Evolutionary conservation across 2,888 invertebrate species (phyloP).

Genomic region (Napeogenes sylphis): DNA sequence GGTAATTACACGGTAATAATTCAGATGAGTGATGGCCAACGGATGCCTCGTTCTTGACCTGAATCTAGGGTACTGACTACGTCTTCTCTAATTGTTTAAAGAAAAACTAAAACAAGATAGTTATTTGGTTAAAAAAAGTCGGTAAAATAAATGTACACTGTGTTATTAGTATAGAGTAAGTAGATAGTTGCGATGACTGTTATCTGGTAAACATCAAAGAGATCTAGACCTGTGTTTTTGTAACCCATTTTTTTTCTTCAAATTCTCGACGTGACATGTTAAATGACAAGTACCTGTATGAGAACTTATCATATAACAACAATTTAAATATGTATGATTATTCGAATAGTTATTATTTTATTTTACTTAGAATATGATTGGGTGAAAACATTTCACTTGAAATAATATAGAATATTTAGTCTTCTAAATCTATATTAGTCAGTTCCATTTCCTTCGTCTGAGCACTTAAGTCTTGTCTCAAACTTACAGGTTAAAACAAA

Average conservation of each 20-base stretch:
- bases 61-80: conserved; percentile 1
- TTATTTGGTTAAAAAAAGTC: not conserved
- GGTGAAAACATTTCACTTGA: too few species aligned
- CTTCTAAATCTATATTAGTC: not conserved
- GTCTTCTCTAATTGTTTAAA: too few species aligned
- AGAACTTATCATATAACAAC: too few species aligned
- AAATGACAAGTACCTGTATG: too few species aligned
- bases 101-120: not conserved
- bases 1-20: conserved; percentile 29
- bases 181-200: not conserved
- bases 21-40: conserved; percentile 20
- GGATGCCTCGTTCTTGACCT: conserved; percentile 29
- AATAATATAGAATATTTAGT: too few species aligned
- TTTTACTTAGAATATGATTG: too few species aligned
- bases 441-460: not conserved
- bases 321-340: too few species aligned
- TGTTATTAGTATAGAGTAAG: not conserved
- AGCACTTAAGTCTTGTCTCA: not conserved
- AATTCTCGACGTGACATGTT: too few species aligned
- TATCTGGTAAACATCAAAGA: not conserved
- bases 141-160: not conserved
- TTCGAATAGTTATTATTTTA: too few species aligned
- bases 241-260: too few species aligned
- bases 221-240: not conserved
- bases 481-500: conserved; percentile 23